A percentile compares a stretch with the other conserved stretches of the same genome.
Evolutionary conservation across 2,888 invertebrate genomes (phyloP).

Genomic region (Brenthis ino): DNA sequence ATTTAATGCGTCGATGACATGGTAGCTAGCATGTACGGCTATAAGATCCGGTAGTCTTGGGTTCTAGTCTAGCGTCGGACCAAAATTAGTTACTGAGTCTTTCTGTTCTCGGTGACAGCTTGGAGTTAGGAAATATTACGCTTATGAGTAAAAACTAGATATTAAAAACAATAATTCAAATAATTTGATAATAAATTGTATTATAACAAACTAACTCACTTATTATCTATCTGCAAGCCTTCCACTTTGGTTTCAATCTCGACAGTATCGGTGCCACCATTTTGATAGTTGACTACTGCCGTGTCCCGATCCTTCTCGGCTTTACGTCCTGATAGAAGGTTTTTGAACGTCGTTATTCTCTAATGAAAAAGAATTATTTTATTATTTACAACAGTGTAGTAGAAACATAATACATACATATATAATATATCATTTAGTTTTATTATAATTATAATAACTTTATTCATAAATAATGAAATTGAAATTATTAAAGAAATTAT

Average conservation of each 20-base stretch:
- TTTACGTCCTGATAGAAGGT: constrained; percentile 64
- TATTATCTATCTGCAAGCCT: constrained; percentile 69
- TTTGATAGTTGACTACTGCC: constrained; percentile 71
- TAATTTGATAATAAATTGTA: too few relatives aligned
- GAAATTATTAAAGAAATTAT: neutral
- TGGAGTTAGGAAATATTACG: too few relatives aligned
- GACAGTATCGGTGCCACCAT: constrained; percentile 62
- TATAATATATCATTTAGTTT: neutral
- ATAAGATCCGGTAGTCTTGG: too few relatives aligned
- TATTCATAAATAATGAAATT: too few relatives aligned
- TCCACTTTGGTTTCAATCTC: constrained; percentile 69
- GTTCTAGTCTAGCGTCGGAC: too few relatives aligned
- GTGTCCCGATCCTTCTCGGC: constrained; percentile 56
- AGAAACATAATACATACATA: neutral
- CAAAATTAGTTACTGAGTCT: too few relatives aligned
- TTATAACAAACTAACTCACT: constrained; percentile 50
- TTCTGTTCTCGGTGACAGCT: too few relatives aligned
- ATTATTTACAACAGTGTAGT: too few relatives aligned
- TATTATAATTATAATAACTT: neutral
- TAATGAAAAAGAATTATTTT: constrained; percentile 44
- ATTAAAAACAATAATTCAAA: too few relatives aligned
- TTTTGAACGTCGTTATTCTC: constrained; percentile 78
- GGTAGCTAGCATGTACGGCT: too few relatives aligned
- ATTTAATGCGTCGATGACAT: too few relatives aligned
- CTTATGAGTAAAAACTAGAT: too few relatives aligned